Percentiles rank a stretch among this genome's conserved stretches.
phyloP scores from a whole-genome alignment of 2,113 vertebrate genomes.

The Lichenostomus cassidix region DNA sequence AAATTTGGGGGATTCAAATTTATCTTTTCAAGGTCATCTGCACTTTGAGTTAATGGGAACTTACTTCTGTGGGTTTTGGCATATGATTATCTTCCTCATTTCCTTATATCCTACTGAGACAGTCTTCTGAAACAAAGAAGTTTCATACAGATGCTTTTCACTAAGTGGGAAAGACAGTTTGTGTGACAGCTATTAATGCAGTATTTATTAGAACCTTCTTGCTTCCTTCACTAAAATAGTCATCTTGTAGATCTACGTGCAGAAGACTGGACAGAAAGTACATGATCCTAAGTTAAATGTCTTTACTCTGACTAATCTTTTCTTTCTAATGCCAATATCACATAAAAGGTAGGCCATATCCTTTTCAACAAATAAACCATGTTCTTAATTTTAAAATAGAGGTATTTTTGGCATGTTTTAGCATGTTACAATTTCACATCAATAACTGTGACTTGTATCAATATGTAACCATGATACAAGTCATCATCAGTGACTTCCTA shows the following conservation, averaged over 20 bases:
- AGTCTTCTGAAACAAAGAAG: background rate
- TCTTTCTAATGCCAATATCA: background rate
- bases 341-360: background rate
- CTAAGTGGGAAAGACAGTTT: background rate
- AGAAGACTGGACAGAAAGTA: background rate
- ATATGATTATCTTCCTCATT: background rate
- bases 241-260: background rate
- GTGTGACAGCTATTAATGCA: background rate
- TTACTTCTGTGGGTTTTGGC: background rate
- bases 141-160: background rate
- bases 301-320: conserved; percentile 10
- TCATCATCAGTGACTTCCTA: background rate
- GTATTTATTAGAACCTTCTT: background rate
- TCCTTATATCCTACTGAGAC: background rate
- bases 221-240: background rate
- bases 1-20: background rate
- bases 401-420: background rate
- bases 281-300: background rate
- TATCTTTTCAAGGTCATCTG: background rate
- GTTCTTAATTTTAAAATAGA: background rate
- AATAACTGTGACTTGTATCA: background rate
- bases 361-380: background rate
- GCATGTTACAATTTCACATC: background rate
- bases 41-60: background rate
- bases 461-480: background rate